These are phyloP conservation scores for Germaria angustata DNA, from an alignment of 2,888 invertebrate species.

Conservation along the genomic window DNA sequence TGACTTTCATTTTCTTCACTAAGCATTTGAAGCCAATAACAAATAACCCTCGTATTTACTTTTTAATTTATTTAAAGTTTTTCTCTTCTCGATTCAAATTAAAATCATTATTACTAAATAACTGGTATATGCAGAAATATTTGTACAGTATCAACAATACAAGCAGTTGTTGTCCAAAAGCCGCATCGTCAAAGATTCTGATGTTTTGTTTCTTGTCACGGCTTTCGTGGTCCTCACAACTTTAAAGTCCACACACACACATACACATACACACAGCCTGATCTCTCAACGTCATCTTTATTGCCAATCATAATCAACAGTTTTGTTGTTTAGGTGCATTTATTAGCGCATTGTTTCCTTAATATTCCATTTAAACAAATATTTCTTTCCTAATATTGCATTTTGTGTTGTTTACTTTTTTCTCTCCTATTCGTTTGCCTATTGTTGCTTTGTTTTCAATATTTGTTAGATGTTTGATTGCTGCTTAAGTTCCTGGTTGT, in stretches of 20 bases:
- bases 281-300: slow-evolving; percentile 23
- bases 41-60: slow-evolving; percentile 48
- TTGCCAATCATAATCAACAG: slow-evolving; percentile 52
- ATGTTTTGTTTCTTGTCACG: slow-evolving; percentile 42
- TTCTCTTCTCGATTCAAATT: slow-evolving; percentile 7
- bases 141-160: slow-evolving; percentile 24
- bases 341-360: slow-evolving; percentile 63
- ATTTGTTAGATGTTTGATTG: slow-evolving; percentile 6
- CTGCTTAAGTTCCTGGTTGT: slow-evolving; percentile 33
- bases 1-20: too few relatives aligned
- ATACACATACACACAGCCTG: too few relatives aligned
- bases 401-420: slow-evolving; percentile 37
- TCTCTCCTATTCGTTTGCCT: slow-evolving; percentile 17
- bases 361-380: slow-evolving; percentile 57
- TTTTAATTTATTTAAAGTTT: slow-evolving; percentile 3
- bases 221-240: slow-evolving; percentile 45
- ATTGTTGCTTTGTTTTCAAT: slow-evolving; percentile 39
- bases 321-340: slow-evolving; percentile 54
- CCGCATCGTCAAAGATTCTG: slow-evolving; percentile 36
- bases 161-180: slow-evolving; percentile 3
- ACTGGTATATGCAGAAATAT: slow-evolving; percentile 53
- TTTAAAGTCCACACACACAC: slow-evolving; percentile 1
- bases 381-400: slow-evolving; percentile 56
- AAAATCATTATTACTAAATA: slow-evolving; percentile 54
- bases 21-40: neutral